These are phyloP conservation scores for Micrasema longulum DNA, from an alignment of 1,140 invertebrate species.

Conservation along the genomic window DNA sequence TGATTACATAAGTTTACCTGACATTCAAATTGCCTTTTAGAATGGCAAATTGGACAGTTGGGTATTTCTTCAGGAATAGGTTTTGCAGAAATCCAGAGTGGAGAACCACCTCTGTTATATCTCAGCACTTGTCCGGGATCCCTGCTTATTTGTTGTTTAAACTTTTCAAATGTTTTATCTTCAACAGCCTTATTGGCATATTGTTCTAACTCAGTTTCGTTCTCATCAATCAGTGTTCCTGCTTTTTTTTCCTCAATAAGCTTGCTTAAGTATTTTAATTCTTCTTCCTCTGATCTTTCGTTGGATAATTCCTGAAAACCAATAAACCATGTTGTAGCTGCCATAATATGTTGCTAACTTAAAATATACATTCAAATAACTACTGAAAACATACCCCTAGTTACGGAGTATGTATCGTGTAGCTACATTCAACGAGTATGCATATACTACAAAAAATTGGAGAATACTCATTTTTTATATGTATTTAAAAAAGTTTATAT, in stretches of 20 bases:
- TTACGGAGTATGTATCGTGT: too few relatives aligned
- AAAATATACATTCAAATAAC: too few relatives aligned
- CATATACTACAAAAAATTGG: too few relatives aligned
- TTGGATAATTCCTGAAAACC: constrained; percentile 58
- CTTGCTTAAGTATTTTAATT: constrained; percentile 75
- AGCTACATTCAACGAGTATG: too few relatives aligned
- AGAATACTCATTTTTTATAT: too few relatives aligned
- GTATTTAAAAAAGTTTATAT: too few relatives aligned
- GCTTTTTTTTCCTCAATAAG: constrained; percentile 74
- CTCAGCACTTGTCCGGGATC: constrained; percentile 84
- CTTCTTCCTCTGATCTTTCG: constrained; percentile 67
- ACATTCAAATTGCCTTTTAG: constrained; percentile 89
- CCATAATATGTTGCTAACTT: too few relatives aligned
- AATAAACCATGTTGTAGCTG: too few relatives aligned
- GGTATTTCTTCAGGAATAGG: constrained; percentile 67
- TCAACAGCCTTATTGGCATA: constrained; percentile 68
- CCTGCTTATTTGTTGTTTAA: constrained; percentile 71
- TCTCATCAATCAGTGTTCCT: constrained; percentile 72
- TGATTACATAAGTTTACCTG: constrained; percentile 80
- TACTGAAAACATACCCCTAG: too few relatives aligned
- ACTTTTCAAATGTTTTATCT: constrained; percentile 81
- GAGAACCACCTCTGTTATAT: constrained; percentile 81
- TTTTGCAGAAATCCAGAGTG: constrained; percentile 83
- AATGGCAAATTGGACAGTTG: constrained; percentile 80
- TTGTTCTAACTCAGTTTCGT: constrained; percentile 74